Percentiles rank a stretch among this genome's conserved stretches.
Evolutionary conservation across 2,797 vertebrate species (phyloP).

Genomic region (Silurus aristotelis): DNA sequence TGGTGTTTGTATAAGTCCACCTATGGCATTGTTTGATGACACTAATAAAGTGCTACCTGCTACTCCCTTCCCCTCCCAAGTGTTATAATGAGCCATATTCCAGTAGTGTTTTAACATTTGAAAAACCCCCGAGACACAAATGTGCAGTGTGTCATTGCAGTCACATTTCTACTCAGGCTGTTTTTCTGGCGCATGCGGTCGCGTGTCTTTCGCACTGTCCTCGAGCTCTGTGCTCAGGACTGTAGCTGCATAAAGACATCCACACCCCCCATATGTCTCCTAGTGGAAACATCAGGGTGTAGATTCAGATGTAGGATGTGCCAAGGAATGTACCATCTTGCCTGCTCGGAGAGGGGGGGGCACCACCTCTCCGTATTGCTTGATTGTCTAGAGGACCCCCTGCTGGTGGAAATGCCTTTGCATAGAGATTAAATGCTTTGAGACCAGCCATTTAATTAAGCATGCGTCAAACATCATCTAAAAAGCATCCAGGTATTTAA

Average conservation of each 20-base stretch:
- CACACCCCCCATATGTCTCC: slow-evolving; percentile 50
- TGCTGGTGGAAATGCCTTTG: slow-evolving; percentile 51
- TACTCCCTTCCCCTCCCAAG: background rate
- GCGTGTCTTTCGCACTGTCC: slow-evolving; percentile 16
- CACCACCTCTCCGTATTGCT: background rate
- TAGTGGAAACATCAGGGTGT: slow-evolving; percentile 53
- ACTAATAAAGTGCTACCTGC: background rate
- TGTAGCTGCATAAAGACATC: slow-evolving; percentile 55
- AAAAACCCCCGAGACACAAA: slow-evolving; percentile 9
- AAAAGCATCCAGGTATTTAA: slow-evolving; percentile 24
- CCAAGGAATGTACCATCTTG: slow-evolving; percentile 54
- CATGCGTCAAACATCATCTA: slow-evolving; percentile 17
- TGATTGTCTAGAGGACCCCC: slow-evolving; percentile 43
- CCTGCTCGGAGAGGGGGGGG: slow-evolving; percentile 21
- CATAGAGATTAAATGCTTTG: slow-evolving; percentile 31
- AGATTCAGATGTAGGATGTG: slow-evolving; percentile 45
- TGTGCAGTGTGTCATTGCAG: slow-evolving; percentile 25
- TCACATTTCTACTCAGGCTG: slow-evolving; percentile 23
- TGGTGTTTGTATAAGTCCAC: background rate
- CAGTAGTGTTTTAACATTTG: background rate
- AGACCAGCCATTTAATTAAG: slow-evolving; percentile 40
- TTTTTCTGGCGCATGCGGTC: slow-evolving; percentile 4
- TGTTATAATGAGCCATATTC: background rate
- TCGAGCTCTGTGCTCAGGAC: slow-evolving; percentile 29
- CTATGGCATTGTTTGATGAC: background rate